Evolutionary conservation across 1,140 invertebrate genomes (phyloP), one percentile per base, ranked within the genome.

Genomic region (Babylonia areolata): DNA sequence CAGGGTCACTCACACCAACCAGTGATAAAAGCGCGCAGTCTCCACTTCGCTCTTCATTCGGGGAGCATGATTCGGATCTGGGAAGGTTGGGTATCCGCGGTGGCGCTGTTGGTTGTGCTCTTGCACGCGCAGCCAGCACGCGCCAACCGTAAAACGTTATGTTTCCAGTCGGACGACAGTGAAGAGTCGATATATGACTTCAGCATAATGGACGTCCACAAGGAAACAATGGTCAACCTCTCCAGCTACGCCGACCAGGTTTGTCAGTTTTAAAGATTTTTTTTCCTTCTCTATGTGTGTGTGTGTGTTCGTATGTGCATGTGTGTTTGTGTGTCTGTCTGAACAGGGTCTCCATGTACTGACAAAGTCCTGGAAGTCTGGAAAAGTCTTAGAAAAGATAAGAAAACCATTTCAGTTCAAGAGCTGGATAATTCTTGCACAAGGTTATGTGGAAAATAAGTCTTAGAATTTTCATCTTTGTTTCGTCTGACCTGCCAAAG

Each of bases 181-280:
- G 83, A 73, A 33, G 58, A 82, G 12, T 89, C 90, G 0, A 79
- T 90, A 1, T 90, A 89, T 75, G 86, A 90, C 77, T 91, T 87
- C 83, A 84, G 79, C 39, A 81, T 88, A 2, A 86, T 79, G 54
- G 91, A 91, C 75, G 89, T 92, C 12, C 88, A 90, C 37, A 83
- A 88, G n/a, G 88, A 87, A 42, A 87, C 58, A 42, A 90, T 87
- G 33, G 88, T 92, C 39, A 90, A 91, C 54, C 89, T 95, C 46
- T 90, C 90, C 12, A 82, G 91, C 83, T 95, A 94, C 90, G 89
- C 88, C 86, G 92, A 92, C 42, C 82, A 90, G 82, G 82, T 73
- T 28, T 31, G 42, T 9, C 46, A 9, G 46, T 51, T 51, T 17
- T 51, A 9, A 12, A 46, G 5, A 6, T 15, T 17, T 51, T 17